A percentile compares a stretch with the other conserved stretches of the same genome.
phyloP scores from a whole-genome alignment of 2,797 vertebrate species.

The Oryzias dopingdopingensis region DNA sequence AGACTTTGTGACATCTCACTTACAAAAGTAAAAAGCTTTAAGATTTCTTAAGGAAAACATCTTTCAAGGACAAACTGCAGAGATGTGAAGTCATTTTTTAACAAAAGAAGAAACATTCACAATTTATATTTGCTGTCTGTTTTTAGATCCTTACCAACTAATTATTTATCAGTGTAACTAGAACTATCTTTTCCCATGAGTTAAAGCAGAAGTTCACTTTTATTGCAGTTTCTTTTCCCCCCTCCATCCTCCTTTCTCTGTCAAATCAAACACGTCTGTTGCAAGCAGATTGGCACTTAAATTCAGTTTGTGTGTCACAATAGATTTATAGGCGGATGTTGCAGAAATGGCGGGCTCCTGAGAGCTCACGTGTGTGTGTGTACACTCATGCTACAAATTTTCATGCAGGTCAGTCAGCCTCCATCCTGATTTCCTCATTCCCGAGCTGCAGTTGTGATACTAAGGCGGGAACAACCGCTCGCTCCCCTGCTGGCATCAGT shows the following conservation, averaged over 20 bases:
- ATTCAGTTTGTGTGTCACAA: constrained; percentile 99
- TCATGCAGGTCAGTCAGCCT: constrained; percentile 69
- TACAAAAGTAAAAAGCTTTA: background rate
- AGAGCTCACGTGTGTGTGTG: constrained; percentile 42
- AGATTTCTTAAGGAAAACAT: constrained; percentile 7
- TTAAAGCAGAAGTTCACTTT: constrained; percentile 53
- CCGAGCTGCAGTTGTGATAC: constrained; percentile 90
- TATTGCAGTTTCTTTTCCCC: constrained; percentile 29
- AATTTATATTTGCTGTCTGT: no score
- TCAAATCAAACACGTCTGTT: constrained; percentile 83
- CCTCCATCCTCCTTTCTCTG: constrained; percentile 58
- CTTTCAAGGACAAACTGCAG: constrained; percentile 6
- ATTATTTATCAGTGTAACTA: no score
- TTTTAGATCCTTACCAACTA: no score
- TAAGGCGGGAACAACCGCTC: constrained; percentile 89
- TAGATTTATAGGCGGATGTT: constrained; percentile 99
- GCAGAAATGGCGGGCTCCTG: constrained; percentile 90
- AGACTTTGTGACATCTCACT: constrained; percentile 1
- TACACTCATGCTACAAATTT: constrained; percentile 23
- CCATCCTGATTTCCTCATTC: constrained; percentile 95
- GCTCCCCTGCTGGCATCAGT: constrained; percentile 76
- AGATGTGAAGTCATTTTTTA: constrained; percentile 26
- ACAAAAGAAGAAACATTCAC: no score
- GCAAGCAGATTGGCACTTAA: constrained; percentile 93
- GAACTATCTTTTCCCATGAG: background rate